phyloP scores from a whole-genome alignment of 2,888 invertebrate genomes.

The Rhagonycha lutea region DNA sequence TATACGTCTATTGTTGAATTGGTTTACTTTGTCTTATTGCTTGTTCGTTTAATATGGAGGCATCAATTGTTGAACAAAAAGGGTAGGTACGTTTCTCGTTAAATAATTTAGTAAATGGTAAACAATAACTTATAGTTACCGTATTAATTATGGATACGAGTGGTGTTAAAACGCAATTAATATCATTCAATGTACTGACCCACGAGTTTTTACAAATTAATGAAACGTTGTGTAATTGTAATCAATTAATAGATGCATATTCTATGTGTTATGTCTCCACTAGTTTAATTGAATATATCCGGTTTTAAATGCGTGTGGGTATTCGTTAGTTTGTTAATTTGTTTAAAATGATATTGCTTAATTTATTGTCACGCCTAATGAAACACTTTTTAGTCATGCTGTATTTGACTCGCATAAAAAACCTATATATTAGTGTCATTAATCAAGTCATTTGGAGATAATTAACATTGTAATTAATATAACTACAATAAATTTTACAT shows the following conservation, averaged over 20 bases:
- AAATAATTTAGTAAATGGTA: slow-evolving; percentile 2
- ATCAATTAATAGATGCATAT: slow-evolving; percentile 45
- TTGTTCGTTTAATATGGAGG: background rate
- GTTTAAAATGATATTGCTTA: slow-evolving; percentile 38
- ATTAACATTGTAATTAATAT: slow-evolving; percentile 8
- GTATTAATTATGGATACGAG: slow-evolving; percentile 1
- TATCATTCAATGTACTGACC: slow-evolving; percentile 10
- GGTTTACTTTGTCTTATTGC: slow-evolving; percentile 1
- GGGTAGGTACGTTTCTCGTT: background rate
- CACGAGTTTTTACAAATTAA: slow-evolving; percentile 29
- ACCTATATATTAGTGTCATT: slow-evolving; percentile 11
- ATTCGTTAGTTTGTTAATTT: slow-evolving; percentile 42
- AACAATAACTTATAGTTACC: slow-evolving; percentile 4
- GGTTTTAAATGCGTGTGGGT: slow-evolving; percentile 42
- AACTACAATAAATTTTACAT: background rate
- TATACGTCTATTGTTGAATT: background rate
- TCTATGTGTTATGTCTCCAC: slow-evolving; percentile 36
- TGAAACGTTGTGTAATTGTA: slow-evolving; percentile 38
- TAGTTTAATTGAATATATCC: slow-evolving; percentile 41
- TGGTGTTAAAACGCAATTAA: slow-evolving; percentile 4
- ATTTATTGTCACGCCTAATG: slow-evolving; percentile 36
- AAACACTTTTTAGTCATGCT: slow-evolving; percentile 24
- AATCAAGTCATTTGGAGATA: slow-evolving; percentile 22
- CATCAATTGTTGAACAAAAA: slow-evolving; percentile 2
- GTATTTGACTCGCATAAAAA: slow-evolving; percentile 17